Percentiles rank a stretch among this genome's conserved stretches.
Evolutionary conservation across 2,797 vertebrate genomes (phyloP).

Genomic region (Lepilemur septentrionalis): DNA sequence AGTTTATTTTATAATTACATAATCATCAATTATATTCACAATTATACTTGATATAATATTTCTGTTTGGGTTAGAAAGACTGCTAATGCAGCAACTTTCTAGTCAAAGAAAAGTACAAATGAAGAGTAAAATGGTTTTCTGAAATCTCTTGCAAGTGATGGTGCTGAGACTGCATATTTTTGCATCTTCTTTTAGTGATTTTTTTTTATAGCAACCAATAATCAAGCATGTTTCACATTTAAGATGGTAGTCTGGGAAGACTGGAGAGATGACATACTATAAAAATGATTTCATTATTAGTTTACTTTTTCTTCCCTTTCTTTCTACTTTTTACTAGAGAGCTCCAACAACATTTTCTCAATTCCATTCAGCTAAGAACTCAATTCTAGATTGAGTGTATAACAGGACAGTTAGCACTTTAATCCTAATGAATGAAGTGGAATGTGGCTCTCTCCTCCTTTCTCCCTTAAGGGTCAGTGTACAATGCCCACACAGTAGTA

Average conservation of each 20-base stretch:
- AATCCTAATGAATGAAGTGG: not conserved
- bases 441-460: not conserved
- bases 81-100: conserved; percentile 3
- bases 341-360: not conserved
- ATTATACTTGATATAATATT: conserved; percentile 53
- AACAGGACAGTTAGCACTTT: not conserved
- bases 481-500: not conserved
- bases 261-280: not conserved
- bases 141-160: conserved; percentile 41
- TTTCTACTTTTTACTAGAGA: not conserved
- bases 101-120: not conserved
- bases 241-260: not conserved
- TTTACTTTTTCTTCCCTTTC: not conserved
- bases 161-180: not conserved
- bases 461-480: not conserved
- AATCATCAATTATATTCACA: conserved; percentile 50
- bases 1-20: conserved; percentile 38
- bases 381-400: not conserved
- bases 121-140: conserved; percentile 21
- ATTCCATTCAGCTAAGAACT: not conserved
- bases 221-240: not conserved
- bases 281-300: not conserved
- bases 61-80: conserved; percentile 28
- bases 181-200: not conserved
- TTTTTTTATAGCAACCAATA: conserved; percentile 46